Evolutionary conservation across 2,113 vertebrate species (phyloP), one percentile per base, ranked within the genome.

Genomic region (Panurus biarmicus): DNA sequence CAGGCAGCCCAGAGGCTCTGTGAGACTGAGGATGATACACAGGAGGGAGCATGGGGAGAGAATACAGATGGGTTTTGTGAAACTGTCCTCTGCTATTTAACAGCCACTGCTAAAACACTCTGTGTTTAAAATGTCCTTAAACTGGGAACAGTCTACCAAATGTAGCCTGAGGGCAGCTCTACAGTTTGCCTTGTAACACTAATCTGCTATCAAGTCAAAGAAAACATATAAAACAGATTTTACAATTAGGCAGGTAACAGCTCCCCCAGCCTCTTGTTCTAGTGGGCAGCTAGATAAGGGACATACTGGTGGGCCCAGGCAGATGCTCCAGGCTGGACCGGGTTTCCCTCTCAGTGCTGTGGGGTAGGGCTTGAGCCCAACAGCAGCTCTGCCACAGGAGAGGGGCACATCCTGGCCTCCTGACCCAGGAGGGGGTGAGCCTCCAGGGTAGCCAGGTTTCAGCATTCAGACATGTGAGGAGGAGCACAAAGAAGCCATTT

Each of bases 401-500:
- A 90, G 47, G 91, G 89, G 57, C 80, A 80, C 29, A 40, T 89
- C 81, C 89, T 92, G 91, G 85, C 77, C 96, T 96, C 72, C 94
- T 93, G 95, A 96, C 94, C 94, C 62, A 2, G 16, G 6, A 61
- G 73, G 79, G 76, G 62, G 82, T 83, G 73, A 76, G 91, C 85
- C 90, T 95, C 85, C 76, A 83, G 95, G 96, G 85, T 81, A 96
- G 79, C 92, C 94, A 96, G 94, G 75, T 90, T 91, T 87, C 87
- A 20, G 78, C 87, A 87, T 86, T 88, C 88, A 87, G 66, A 91
- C 83, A 96, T 69, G 80, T 96, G 94, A 87, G 24, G 64, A 50
- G 88, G 72, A 97, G 79, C 90, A 97, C 96, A 98, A 97, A 97
- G 95, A 70, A 71, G 42, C 92, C 69, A 89, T 97, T 98, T 96